Base-by-base conservation (phyloP, 2,113 vertebrate species). In the Struthio camelus region DNA sequence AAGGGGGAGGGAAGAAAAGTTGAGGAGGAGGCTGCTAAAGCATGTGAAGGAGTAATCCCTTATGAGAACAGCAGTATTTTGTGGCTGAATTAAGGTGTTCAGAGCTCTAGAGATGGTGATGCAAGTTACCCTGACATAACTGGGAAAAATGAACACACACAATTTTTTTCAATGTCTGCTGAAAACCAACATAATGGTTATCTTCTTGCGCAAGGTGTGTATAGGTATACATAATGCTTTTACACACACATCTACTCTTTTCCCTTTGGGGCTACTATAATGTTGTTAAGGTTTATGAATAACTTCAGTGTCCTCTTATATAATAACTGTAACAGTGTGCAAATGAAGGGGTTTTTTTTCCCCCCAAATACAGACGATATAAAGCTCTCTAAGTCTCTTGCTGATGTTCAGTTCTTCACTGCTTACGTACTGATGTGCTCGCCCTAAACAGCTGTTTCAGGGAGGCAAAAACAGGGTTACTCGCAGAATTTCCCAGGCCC, bases 391-490 rank as follows among this genome's bases (percentile, higher is more conserved):
- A 70, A 92, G 91, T 46, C 70, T 66, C 76, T 84, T 25, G 44
- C 71, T 92, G 71, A 32, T 54, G 53, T 94, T 93, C 89, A 67
- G 54, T 83, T 89, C 70, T 85, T 91, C 77, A 69, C 84, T 91
- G 64, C 87, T 34, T 53, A 23, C 30, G 46, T 92, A 32, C 19
- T 56, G 87, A 61, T 16, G 23, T 93, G 81, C 50, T 85, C 87
- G 69, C 30, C 40, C 34, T 91, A 88, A 93, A 48, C 70, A 93
- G 59, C 81, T 79, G 78, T 53, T 86, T 20, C 72, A 51, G 85
- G 59, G 72, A 91, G 92, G 32, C n/a, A 91, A 70, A 93, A 94
- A 25, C 87, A 94, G 94, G 83, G 76, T 96, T 96, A 85, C 93
- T 96, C 70, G 46, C 83, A 90, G 88, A 92, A 87, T 82, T 46